A percentile compares a stretch with the other conserved stretches of the same genome.
phyloP scores from a whole-genome alignment of 2,888 invertebrate genomes.

The Pachydiplax longipennis region DNA sequence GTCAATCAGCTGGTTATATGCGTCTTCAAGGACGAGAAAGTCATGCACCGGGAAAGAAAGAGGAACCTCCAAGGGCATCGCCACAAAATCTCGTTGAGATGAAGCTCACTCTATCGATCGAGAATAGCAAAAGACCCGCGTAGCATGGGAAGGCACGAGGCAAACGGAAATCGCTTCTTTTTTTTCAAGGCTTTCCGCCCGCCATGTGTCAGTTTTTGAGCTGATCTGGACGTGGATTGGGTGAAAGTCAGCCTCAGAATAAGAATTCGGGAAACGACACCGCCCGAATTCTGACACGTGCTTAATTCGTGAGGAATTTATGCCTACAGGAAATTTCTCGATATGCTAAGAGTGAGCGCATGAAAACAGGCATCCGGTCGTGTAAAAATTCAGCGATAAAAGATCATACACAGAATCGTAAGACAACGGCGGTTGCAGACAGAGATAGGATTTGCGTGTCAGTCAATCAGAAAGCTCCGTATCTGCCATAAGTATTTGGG shows the following conservation, averaged over 20 bases:
- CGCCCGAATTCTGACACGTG: background rate
- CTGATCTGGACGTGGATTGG: background rate
- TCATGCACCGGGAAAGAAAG: constrained; percentile 20
- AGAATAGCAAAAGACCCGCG: background rate
- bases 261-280: background rate
- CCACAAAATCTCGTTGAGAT: background rate
- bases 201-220: background rate
- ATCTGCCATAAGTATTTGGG: too few species aligned
- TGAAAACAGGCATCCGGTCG: too few species aligned
- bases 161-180: background rate
- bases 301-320: background rate
- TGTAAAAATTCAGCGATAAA: too few species aligned
- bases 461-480: too few species aligned
- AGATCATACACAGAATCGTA: too few species aligned
- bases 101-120: background rate
- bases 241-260: background rate
- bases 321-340: background rate
- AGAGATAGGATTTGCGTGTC: too few species aligned
- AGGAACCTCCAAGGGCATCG: constrained; percentile 23
- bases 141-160: background rate
- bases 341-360: background rate
- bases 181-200: background rate
- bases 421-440: too few species aligned
- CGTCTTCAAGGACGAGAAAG: constrained; percentile 42
- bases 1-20: constrained; percentile 41